phyloP scores from a whole-genome alignment of 2,797 vertebrate genomes.

The Limosa lapponica region DNA sequence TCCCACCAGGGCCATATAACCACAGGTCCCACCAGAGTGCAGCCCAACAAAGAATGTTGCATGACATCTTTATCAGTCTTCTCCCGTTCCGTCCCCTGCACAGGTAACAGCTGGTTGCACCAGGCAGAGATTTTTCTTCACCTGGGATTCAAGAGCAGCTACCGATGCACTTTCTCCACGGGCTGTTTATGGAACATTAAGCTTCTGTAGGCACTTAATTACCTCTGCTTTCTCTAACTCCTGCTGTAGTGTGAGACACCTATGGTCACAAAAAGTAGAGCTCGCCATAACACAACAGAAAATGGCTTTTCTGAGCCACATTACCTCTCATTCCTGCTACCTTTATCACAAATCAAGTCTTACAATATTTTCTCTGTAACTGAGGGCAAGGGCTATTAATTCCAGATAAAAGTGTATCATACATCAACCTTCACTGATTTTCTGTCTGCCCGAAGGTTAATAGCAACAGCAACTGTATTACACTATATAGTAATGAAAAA shows the following conservation, averaged over 20 bases:
- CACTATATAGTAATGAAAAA: neutral
- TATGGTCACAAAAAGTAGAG: neutral
- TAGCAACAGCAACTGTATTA: neutral
- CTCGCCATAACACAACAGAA: neutral
- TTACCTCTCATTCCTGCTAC: neutral
- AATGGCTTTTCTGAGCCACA: neutral
- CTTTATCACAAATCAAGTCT: neutral
- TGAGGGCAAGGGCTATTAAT: neutral
- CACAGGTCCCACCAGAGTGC: neutral
- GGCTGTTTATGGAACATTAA: neutral
- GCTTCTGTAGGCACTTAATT: neutral
- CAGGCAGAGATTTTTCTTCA: neutral
- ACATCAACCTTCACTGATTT: neutral
- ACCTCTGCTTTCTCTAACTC: neutral
- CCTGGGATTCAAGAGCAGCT: neutral
- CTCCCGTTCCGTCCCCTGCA: neutral
- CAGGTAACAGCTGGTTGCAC: neutral
- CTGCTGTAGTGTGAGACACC: neutral
- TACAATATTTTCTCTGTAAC: neutral
- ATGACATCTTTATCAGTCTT: neutral
- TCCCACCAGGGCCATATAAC: neutral
- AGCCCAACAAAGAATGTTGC: neutral
- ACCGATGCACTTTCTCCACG: accelerated
- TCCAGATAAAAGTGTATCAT: neutral
- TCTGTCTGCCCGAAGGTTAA: neutral